Evolutionary conservation across 2,113 vertebrate species (phyloP), one percentile per base, ranked within the genome.

Genomic region (Gymnarchus niloticus): DNA sequence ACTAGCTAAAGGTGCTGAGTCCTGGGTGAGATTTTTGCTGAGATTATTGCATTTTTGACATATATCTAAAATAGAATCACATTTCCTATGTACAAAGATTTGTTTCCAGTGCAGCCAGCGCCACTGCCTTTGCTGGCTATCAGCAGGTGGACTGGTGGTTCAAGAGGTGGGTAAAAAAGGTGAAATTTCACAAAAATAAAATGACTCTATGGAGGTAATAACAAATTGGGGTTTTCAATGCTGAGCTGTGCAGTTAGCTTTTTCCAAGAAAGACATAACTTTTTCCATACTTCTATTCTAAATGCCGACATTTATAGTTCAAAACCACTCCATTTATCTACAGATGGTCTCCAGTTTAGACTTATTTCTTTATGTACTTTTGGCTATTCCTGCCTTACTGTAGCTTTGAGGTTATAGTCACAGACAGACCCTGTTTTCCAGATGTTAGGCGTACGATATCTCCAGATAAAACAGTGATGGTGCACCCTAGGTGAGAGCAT

Each of bases 61-160:
- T 73, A 69, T 41, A 73, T 73, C 65, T 73, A 73, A 73, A 73
- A 73, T 73, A 73, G 41, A 73, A 73, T 41, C 65, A 73, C 65
- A 73, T 73, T 73, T 73, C 41, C 33, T 19, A 4, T 0, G 65
- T 73, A 73, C 33, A 41, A 73, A 73, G 65, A 14, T 73, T 41
- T 41, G 65, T 73, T 73, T 73, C 12, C 65, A 73, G 65, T 41
- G 65, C 65, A 73, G 28, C 41, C 65, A 17, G 65, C 65, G 41
- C n/a, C n/a, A n/a, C n/a, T n/a, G n/a, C n/a, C 17, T 73, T n/a
- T 14, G 65, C 8, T n/a, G 33, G 65, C 37, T 46, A 46, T 37
- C 44, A 78, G 44, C 37, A 44, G 37, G 37, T 78, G 41, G 76
- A 21, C 6, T n/a, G 3, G 17, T 12, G 21, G 44, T 17, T 78